These are phyloP conservation scores for Megaceryle alcyon DNA, from an alignment of 2,797 vertebrate genomes.

Conservation along the genomic window DNA sequence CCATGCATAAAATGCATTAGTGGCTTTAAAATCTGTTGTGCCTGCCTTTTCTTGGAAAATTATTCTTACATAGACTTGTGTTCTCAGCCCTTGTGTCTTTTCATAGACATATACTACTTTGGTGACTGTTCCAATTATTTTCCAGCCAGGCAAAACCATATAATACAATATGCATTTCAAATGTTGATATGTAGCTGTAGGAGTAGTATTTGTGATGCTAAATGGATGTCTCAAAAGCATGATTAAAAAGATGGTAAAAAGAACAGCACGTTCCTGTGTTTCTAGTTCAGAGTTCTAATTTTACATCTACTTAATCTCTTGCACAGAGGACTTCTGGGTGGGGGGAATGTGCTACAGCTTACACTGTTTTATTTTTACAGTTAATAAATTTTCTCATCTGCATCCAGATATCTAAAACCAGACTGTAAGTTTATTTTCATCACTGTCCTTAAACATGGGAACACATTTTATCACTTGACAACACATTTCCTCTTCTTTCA, in stretches of 20 bases:
- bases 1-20: neutral
- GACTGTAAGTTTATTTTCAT: constrained; percentile 1
- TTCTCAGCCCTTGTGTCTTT: neutral
- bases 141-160: neutral
- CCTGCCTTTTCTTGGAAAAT: neutral
- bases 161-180: neutral
- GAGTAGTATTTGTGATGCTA: neutral
- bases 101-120: neutral
- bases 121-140: neutral
- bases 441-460: neutral
- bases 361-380: neutral
- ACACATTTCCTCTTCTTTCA: constrained; percentile 52
- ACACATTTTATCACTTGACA: constrained; percentile 36
- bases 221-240: constrained; percentile 2
- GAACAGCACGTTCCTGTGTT: neutral
- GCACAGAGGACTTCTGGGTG: neutral
- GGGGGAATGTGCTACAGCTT: neutral
- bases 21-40: neutral
- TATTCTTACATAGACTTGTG: neutral
- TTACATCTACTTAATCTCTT: neutral
- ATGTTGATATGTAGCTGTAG: neutral
- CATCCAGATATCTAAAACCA: neutral
- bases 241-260: neutral
- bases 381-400: neutral
- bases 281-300: constrained; percentile 24